These are phyloP conservation scores for Labeo catla DNA, from an alignment of 2,113 vertebrate species.

Conservation along the genomic window DNA sequence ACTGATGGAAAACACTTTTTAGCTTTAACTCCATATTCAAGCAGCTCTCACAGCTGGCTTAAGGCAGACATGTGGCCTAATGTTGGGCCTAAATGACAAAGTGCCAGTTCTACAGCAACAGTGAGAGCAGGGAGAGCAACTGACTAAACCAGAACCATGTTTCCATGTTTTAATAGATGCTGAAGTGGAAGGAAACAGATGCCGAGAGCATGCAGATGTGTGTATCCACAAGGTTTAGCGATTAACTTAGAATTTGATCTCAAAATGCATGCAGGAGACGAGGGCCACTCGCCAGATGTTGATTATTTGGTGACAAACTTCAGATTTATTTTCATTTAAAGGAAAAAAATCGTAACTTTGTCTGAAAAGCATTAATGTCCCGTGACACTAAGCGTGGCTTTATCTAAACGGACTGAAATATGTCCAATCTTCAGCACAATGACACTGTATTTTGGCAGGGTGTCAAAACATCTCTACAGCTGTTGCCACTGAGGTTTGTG, in stretches of 20 bases:
- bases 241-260: not conserved
- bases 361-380: not conserved
- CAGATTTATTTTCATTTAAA: not conserved
- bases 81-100: not conserved
- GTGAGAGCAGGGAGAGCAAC: not conserved
- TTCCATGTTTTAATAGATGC: conserved; percentile 20
- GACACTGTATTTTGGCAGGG: conserved; percentile 70
- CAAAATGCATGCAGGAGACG: not conserved
- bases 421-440: conserved; percentile 53
- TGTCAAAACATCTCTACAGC: conserved; percentile 66
- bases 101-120: not conserved
- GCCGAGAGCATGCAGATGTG: not conserved
- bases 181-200: not conserved
- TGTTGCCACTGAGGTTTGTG: conserved; percentile 56
- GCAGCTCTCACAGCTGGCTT: not conserved
- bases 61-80: not conserved
- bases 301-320: not conserved
- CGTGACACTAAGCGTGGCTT: not conserved
- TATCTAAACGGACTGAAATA: conserved; percentile 29
- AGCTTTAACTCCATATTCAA: not conserved
- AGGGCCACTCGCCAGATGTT: not conserved
- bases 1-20: not conserved
- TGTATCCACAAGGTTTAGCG: not conserved
- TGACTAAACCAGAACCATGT: conserved; percentile 23
- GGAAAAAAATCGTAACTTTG: not conserved